A percentile compares a stretch with the other conserved stretches of the same genome.
These are phyloP conservation scores for Volucella inanis DNA, from an alignment of 2,888 invertebrate species.

Conservation along the genomic window DNA sequence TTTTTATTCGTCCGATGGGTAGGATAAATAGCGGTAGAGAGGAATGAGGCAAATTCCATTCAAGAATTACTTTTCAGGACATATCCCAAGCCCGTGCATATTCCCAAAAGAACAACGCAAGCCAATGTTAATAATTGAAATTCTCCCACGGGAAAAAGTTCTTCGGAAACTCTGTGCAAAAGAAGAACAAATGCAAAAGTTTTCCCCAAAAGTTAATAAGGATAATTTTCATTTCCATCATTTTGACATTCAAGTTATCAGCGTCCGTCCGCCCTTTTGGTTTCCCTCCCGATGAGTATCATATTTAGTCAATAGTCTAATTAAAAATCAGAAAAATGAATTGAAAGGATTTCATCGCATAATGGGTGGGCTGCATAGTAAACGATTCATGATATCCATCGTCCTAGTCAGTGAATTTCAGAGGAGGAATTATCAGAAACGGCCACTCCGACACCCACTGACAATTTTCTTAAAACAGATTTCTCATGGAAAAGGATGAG, in stretches of 20 bases:
- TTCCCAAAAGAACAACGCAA: conserved; percentile 17
- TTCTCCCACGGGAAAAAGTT: conserved; percentile 2
- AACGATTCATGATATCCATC: conserved; percentile 19
- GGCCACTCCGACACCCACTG: conserved; percentile 22
- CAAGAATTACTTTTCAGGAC: conserved; percentile 30
- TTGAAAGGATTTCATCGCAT: conserved; percentile 45
- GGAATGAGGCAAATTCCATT: not conserved
- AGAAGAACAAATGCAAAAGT: conserved; percentile 33
- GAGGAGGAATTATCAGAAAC: conserved; percentile 23
- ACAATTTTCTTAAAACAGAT: conserved; percentile 12
- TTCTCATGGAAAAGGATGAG: not conserved
- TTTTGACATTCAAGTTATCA: conserved; percentile 16
- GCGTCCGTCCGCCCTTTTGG: not conserved
- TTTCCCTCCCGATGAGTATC: conserved; percentile 8
- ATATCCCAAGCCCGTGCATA: not conserved
- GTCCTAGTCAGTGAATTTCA: conserved; percentile 13
- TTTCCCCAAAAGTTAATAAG: conserved; percentile 53
- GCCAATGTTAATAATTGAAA: conserved; percentile 54
- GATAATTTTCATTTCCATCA: conserved; percentile 55
- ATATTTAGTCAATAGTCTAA: conserved; percentile 47
- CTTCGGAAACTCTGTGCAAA: not conserved
- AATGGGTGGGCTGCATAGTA: not conserved
- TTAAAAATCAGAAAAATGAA: conserved; percentile 58
- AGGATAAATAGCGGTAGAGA: not conserved
- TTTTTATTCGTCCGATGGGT: too few relatives aligned